These are phyloP conservation scores for Portunus trituberculatus DNA, from an alignment of 1,140 invertebrate species.

Conservation along the genomic window DNA sequence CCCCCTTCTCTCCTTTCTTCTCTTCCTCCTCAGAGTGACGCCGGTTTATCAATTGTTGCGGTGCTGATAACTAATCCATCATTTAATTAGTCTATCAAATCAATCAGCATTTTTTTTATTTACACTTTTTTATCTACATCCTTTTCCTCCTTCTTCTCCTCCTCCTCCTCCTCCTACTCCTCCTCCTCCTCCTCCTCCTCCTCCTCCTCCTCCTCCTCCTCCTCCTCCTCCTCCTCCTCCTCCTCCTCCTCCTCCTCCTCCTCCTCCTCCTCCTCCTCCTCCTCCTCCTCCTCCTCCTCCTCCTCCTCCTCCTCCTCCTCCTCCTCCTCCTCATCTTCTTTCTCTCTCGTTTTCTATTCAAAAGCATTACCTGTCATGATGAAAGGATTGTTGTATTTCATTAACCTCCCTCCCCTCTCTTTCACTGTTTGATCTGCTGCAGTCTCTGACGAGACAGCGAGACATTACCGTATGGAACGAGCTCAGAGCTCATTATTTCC, in stretches of 20 bases:
- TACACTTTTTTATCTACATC: background rate
- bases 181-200: constrained; percentile 10
- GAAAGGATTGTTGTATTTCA: too few species aligned
- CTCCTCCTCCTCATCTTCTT: background rate
- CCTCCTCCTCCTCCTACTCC: background rate
- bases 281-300: too few species aligned
- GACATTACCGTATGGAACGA: too few species aligned
- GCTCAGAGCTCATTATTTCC: too few species aligned
- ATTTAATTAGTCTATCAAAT: too few species aligned
- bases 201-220: background rate
- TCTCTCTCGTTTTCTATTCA: background rate
- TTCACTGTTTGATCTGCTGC: too few species aligned
- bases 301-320: too few species aligned
- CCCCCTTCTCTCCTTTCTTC: background rate
- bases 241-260: too few species aligned
- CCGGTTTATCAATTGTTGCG: background rate
- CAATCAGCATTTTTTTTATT: background rate
- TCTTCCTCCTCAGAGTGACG: background rate
- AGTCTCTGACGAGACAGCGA: too few species aligned
- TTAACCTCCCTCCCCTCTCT: background rate
- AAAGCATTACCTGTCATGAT: too few species aligned
- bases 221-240: background rate
- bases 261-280: too few species aligned
- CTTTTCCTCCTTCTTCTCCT: background rate
- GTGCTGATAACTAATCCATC: too few species aligned